Base-by-base conservation (phyloP, 2,888 invertebrate genomes). In the Phasia obesa region DNA sequence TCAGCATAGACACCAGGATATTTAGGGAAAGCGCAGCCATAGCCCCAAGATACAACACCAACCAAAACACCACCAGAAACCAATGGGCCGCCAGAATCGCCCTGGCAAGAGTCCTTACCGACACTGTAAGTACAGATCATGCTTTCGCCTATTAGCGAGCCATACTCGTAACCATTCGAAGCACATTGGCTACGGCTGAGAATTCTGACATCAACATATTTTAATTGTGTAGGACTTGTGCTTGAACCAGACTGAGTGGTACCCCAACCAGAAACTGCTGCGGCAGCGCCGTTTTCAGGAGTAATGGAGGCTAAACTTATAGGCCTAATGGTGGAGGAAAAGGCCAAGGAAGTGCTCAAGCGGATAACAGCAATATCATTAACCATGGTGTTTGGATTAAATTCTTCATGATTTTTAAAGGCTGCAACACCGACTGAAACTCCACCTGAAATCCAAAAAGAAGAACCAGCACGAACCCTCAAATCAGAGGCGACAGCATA, bases 341-440 rank as follows among this genome's bases (percentile, higher is more conserved):
- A 92, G 17, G 87, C 83, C 57, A 94, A 87, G 0, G 92, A 88
- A 4, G 88, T 90, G 0, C 90, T 78, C 4, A 94, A 89, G 90
- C 92, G 92, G 6, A 94, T 86, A 0, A 94, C 84, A 0, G 93
- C 94, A n/a, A 94, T 90, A 75, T 94, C 94, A 85, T 92, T 92
- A 83, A 93, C 93, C 91, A 93, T 90, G 0, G 86, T 85, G 19
- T 25, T 84, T 55, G 88, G 88, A 21, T 91, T 91, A 86, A 93
- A 94, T 1, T 89, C 88, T 42, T 86, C 86, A 59, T 89, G 87
- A 27, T 85, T 87, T 6, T n/a, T 84, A 75, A 87, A 87, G 1
- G 83, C 4, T 1, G 84, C 17, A 7, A 88, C 88, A 2, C 4
- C 13, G 7, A 74, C 17, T 7, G 80, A 11, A 38, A 21, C 19